Evolutionary conservation across 2,888 invertebrate species (phyloP), one percentile per base, ranked within the genome.

Genomic region (Syritta pipiens): DNA sequence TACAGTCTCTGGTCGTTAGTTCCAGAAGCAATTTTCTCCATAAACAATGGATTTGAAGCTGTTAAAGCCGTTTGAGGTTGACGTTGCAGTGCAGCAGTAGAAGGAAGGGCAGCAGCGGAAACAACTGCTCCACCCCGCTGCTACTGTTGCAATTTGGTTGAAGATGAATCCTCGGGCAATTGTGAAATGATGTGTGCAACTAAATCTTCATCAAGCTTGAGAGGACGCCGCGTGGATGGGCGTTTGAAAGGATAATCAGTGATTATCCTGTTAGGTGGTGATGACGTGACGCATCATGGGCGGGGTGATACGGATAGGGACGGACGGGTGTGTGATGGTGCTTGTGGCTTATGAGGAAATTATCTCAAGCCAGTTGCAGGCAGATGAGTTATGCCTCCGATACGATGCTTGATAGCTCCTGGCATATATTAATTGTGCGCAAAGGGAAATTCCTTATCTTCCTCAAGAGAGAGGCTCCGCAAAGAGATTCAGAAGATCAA

Each of bases 241-340:
- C 60, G 35, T 40, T 71, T 65, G 51, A 71, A 19, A 59, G 63
- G 71, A 77, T 71, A 77, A 71, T 65, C 72, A 67, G 46, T 60
- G 77, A 77, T 77, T 72, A 72, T 77, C 59, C 72, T 77, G 77
- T 65, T 72, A 72, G 30, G 46, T 53, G 65, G 65, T 77, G 77
- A 67, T 60, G 72, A 72, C 72, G 77, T 53, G 37, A 65, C 35
- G 53, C 77, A 55, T 59, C 72, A 72, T 53, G 59, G 53, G 35
- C 53, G 28, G 55, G 22, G 59, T 26, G 32, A 26, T n/a, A 57
- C 59, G 49, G 35, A 44, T 62, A 37, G 9, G 19, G 28, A 68
- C 26, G 40, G 42, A 49, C 53, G 49, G 26, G 44, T 65, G 28
- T 67, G 65, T 44, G 42, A n/a, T n/a, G n/a, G n/a, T n/a, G n/a